Conservation (phyloP, 1,140 invertebrate species). For the Helicorthomorpha holstii region DNA sequence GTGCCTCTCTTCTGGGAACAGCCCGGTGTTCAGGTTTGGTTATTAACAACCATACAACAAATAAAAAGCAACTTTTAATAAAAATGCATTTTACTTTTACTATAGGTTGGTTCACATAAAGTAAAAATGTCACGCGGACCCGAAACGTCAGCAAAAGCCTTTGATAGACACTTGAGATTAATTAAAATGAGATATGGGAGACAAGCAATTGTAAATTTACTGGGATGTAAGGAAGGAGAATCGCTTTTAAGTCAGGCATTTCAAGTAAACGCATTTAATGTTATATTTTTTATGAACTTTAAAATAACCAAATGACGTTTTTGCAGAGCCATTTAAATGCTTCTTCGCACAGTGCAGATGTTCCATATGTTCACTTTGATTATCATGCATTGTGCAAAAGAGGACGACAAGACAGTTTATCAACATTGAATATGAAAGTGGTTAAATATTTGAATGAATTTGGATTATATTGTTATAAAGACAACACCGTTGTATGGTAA, state of each 20-base stretch:
- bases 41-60: too few relatives aligned
- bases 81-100: conserved; percentile 3
- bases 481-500: conserved; percentile 24
- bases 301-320: too few relatives aligned
- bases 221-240: conserved; percentile 94
- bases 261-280: conserved; percentile 32
- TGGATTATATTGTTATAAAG: conserved; percentile 47
- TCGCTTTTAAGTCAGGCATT: conserved; percentile 87
- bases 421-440: conserved; percentile 57
- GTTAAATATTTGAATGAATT: conserved; percentile 46
- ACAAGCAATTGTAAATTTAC: conserved; percentile 78
- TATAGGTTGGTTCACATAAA: conserved; percentile 89
- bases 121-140: conserved; percentile 89
- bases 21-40: conserved; percentile 74
- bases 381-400: conserved; percentile 78
- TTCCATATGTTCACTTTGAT: conserved; percentile 73
- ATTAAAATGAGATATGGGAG: conserved; percentile 81
- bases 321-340: conserved; percentile 65
- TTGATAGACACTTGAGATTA: conserved; percentile 73
- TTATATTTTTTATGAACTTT: not conserved
- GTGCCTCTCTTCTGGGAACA: conserved; percentile 99
- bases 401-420: conserved; percentile 53
- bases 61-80: conserved; percentile 6
- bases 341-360: conserved; percentile 44
- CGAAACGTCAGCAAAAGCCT: conserved; percentile 78